phyloP scores from a whole-genome alignment of 2,888 invertebrate species.

The Cephonodes hylas region DNA sequence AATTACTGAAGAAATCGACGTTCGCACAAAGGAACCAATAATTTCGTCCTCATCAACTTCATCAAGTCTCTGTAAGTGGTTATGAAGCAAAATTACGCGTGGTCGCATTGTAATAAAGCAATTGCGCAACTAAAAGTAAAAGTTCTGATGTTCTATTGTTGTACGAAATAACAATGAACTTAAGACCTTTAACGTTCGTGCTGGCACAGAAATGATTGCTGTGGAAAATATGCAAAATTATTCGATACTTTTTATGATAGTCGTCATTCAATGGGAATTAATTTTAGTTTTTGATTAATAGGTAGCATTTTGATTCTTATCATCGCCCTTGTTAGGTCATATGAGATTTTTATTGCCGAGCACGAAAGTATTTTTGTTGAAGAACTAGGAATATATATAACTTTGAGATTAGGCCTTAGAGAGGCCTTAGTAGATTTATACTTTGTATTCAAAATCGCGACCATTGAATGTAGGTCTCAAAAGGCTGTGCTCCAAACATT shows the following conservation, averaged over 20 bases:
- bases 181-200: conserved; percentile 16
- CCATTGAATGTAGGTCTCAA: no score
- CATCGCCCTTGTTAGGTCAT: no score
- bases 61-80: conserved; percentile 42
- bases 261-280: conserved; percentile 1
- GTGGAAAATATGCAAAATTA: conserved; percentile 13
- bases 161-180: conserved; percentile 17
- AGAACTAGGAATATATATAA: no score
- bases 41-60: conserved; percentile 56
- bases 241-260: conserved; percentile 10
- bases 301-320: background rate
- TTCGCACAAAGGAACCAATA: conserved; percentile 54
- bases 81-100: conserved; percentile 40
- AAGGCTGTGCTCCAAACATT: no score
- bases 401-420: no score
- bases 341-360: no score
- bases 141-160: conserved; percentile 40
- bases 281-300: no score
- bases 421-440: no score
- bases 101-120: conserved; percentile 40
- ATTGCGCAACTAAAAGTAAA: conserved; percentile 46
- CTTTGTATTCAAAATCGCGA: no score
- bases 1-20: conserved; percentile 45
- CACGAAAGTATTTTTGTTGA: no score
- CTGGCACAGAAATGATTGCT: background rate